Base-by-base conservation (phyloP, 2,888 invertebrate genomes). In the Lepidonotus clava region DNA sequence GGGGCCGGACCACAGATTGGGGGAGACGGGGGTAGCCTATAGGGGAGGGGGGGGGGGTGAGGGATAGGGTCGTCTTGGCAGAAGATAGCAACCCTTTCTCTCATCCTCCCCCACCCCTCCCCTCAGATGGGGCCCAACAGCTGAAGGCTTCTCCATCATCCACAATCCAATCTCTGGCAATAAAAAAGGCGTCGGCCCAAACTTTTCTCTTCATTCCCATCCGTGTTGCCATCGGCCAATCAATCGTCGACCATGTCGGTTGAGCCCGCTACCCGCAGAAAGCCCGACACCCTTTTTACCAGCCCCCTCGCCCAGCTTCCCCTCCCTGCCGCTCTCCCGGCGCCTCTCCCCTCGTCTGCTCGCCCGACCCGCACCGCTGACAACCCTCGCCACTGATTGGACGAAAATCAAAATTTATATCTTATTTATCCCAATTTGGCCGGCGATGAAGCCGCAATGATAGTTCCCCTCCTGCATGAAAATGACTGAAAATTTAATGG, bases 401-500 rank as follows among this genome's bases (percentile, higher is more conserved):
- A 80, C 80, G 80, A 80, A 80, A 80, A 80, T 80, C 80, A 80
- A 80, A 80, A 80, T 80, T 80, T 80, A 80, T 80, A 80, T 80
- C 80, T 80, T 80, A 80, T 80, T 80, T 80, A 80, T 80, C 51
- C 80, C 80, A 80, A 80, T 80, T 80, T 80, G 34, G 80, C 28
- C 24, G 80, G 80, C 80, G 80, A 80, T 80, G 80, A 80, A 41
- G 80, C 80, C 80, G 80, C 80, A 80, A 80, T 80, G 80, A 80
- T 80, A 80, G 80, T 80, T 80, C 80, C 66, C 80, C 80, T 80
- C 80, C 80, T 80, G 80, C 80, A 80, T 80, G 80, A 80, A 80
- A 80, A 80, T 80, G 80, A 80, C 80, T 80, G 80, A 80, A 80
- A 80, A 80, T 80, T 80, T 80, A 80, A 80, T 80, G 80, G 80